phyloP scores from a whole-genome alignment of 2,113 vertebrate genomes.

The Salvator merianae region DNA sequence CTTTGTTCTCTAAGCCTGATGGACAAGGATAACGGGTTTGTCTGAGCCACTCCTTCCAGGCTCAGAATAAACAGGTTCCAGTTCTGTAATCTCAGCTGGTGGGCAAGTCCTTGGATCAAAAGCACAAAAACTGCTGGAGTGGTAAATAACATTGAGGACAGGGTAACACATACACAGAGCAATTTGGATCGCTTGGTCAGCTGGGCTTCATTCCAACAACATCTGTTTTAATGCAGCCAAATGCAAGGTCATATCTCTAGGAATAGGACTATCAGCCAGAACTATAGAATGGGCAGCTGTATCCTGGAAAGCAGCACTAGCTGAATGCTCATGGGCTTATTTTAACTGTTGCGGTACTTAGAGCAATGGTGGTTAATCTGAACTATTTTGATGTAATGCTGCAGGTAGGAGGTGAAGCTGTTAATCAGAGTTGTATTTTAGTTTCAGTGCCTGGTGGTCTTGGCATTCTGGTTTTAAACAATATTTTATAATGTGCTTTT shows the following conservation, averaged over 20 bases:
- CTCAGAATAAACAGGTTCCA: slow-evolving; percentile 28
- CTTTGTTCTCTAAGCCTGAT: slow-evolving; percentile 2
- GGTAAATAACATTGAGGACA: slow-evolving; percentile 30
- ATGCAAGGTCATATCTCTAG: slow-evolving; percentile 31
- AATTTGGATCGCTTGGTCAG: slow-evolving; percentile 31
- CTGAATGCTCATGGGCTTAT: background rate
- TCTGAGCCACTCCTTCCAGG: background rate
- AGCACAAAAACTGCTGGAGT: slow-evolving; percentile 28
- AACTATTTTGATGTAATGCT: background rate
- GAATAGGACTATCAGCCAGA: slow-evolving; percentile 15
- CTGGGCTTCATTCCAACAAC: slow-evolving; percentile 27
- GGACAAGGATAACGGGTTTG: background rate
- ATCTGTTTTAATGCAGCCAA: slow-evolving; percentile 20
- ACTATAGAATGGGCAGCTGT: background rate
- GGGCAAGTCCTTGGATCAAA: slow-evolving; percentile 31
- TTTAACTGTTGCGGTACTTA: background rate
- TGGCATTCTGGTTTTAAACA: background rate
- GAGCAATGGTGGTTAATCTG: background rate
- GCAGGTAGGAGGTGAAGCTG: too few species aligned
- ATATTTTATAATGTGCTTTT: background rate
- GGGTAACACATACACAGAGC: slow-evolving; percentile 15
- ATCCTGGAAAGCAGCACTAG: slow-evolving; percentile 10
- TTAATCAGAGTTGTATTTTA: background rate
- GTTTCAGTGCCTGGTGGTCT: background rate
- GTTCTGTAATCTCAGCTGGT: slow-evolving; percentile 27